A percentile compares a stretch with the other conserved stretches of the same genome.
Conservation (phyloP, 2,797 vertebrate genomes). For the Numenius phaeopus region DNA sequence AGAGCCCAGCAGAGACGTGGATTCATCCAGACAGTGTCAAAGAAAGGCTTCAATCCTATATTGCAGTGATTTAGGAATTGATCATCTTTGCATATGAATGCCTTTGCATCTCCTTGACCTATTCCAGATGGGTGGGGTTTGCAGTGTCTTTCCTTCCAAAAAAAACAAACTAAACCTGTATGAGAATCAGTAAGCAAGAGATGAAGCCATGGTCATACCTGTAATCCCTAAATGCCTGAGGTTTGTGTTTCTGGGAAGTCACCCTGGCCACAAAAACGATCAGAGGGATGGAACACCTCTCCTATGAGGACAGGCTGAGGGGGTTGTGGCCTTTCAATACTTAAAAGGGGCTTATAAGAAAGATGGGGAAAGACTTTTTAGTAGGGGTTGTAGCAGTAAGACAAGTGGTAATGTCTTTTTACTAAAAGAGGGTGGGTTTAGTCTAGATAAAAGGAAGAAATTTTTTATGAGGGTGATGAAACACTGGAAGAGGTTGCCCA, state of each 20-base stretch:
- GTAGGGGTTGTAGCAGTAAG: neutral
- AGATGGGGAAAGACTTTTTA: neutral
- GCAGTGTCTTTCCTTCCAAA: neutral
- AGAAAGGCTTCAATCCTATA: neutral
- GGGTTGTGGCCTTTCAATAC: neutral
- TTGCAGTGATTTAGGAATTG: neutral
- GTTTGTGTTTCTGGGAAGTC: too few species aligned
- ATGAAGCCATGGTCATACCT: neutral
- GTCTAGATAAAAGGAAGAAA: too few species aligned
- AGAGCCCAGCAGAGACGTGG: neutral
- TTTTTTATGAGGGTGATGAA: neutral
- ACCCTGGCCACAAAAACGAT: fast-evolving
- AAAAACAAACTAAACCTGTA: too few species aligned
- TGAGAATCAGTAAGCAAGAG: neutral
- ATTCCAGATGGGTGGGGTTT: neutral
- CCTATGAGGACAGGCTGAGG: fast-evolving
- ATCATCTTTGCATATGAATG: neutral
- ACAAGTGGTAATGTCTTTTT: neutral
- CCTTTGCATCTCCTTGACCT: neutral
- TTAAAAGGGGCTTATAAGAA: neutral
- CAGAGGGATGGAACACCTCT: neutral
- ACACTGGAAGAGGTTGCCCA: neutral
- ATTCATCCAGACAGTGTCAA: neutral
- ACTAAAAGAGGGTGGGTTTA: neutral
- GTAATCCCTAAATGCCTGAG: fast-evolving